Base-by-base conservation (phyloP, 2,797 vertebrate species). In the Mormyrus hasselquistii region DNA sequence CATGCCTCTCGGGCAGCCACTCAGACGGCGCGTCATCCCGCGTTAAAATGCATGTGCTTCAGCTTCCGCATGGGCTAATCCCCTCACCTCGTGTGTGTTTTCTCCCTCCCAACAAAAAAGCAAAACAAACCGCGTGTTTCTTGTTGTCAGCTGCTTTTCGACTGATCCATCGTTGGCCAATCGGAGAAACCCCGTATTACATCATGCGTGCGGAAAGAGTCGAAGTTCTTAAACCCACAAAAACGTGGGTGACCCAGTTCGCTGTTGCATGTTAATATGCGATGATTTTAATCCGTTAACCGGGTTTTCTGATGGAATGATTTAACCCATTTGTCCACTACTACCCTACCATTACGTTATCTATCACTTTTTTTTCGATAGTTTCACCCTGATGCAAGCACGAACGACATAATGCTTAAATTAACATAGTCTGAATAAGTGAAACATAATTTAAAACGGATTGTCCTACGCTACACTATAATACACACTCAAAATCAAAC, bases 1-100 rank as follows among this genome's bases (percentile, higher is more conserved):
- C 95, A 94, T 92, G n/a, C 79, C 93, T 92, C 94, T 92, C 91
- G 90, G 91, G 59, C 92, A 94, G 93, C 91, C 94, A 95, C 91
- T 93, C 94, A 95, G 93, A 92, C 94, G 90, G 91, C 91, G 91
- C 25, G 82, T 22, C 87, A 94, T 92, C 92, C 92, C 90, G 92
- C 91, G 91, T 93, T 90, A 92, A 6, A 84, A 88, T 90, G 87
- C 65, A 83, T 87, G 4, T 16, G 89, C 88, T 25, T 47, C 44
- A 69, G 90, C 69, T 90, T 88, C 19, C 41, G 44, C 87, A 41
- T 83, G 73, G 90, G 88, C 90, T 91, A 90, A 88, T 87, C 84
- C 83, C 84, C 19, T 9, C 41, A 4, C 79, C n/a, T 19, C 9
- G 34, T 47, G 34, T 59, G 25, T 87, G 88, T 88, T 93, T 47